Percentiles rank a stretch among this genome's conserved stretches.
Conservation (phyloP, 1,140 invertebrate species). For the Hylyphantes graminicola region DNA sequence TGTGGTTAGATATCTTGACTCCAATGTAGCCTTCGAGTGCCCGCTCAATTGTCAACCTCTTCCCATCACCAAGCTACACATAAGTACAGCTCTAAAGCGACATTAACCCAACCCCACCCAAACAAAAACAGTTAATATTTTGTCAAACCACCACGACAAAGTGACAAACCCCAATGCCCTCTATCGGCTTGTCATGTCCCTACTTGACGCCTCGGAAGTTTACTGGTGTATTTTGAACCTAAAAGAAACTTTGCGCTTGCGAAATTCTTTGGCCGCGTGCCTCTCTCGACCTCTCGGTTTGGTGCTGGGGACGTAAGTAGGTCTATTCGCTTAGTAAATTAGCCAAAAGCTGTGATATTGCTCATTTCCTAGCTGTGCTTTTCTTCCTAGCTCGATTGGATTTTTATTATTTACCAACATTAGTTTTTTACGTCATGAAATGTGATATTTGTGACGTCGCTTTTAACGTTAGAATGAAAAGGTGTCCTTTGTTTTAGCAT, state of each 20-base stretch:
- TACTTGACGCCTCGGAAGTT: background rate
- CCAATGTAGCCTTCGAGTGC: too few species aligned
- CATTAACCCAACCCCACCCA: too few species aligned
- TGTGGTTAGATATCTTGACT: too few species aligned
- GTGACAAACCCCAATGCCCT: constrained; percentile 12
- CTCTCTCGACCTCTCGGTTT: constrained; percentile 40
- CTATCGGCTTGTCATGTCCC: constrained; percentile 38
- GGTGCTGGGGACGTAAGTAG: constrained; percentile 15
- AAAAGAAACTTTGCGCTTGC: constrained; percentile 13
- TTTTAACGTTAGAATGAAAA: background rate
- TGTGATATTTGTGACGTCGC: constrained; percentile 18
- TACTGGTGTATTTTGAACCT: background rate
- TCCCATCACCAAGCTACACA: too few species aligned
- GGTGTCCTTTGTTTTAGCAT: constrained; percentile 22
- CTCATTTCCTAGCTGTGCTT: background rate
- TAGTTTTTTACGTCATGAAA: constrained; percentile 2
- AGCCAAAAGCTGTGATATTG: background rate
- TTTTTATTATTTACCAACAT: background rate
- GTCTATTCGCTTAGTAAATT: constrained; percentile 20
- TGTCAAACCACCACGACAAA: too few species aligned
- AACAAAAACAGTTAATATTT: too few species aligned
- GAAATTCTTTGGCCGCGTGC: constrained; percentile 56
- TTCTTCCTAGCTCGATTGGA: too few species aligned
- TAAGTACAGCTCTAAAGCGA: too few species aligned
- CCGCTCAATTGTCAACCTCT: too few species aligned